A percentile compares a stretch with the other conserved stretches of the same genome.
These are phyloP conservation scores for Eumeta japonica DNA, from an alignment of 1,140 invertebrate genomes.

Conservation along the genomic window DNA sequence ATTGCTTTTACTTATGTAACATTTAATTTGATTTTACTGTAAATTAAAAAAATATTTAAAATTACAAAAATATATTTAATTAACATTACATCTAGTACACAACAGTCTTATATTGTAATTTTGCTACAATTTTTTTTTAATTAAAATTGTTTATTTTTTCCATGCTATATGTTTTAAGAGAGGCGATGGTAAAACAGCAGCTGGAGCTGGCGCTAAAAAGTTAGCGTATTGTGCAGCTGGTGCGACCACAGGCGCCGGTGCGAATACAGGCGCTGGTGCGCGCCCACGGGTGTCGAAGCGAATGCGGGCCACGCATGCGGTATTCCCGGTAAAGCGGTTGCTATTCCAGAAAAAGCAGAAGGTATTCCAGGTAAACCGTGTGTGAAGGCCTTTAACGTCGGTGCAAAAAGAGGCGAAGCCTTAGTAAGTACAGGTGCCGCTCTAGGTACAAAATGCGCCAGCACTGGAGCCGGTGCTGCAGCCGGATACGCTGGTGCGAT, in stretches of 20 bases:
- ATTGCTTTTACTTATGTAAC: too few species aligned
- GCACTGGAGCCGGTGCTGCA: conserved; percentile 16
- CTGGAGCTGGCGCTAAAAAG: conserved; percentile 20
- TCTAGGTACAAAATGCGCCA: conserved; percentile 6
- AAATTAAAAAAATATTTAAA: neutral
- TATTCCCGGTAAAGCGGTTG: conserved; percentile 16
- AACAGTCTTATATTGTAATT: neutral
- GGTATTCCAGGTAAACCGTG: too few species aligned
- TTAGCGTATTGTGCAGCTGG: conserved; percentile 20
- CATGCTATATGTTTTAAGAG: conserved; percentile 33
- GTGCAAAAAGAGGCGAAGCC: too few species aligned
- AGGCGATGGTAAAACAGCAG: conserved; percentile 20
- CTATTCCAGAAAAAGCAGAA: conserved; percentile 26
- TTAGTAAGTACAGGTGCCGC: conserved; percentile 15
- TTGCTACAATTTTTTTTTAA: neutral
- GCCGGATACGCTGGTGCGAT: conserved; percentile 20
- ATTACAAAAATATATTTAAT: neutral
- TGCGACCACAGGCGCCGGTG: conserved; percentile 14
- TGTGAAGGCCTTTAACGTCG: too few species aligned
- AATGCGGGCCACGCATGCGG: conserved; percentile 21
- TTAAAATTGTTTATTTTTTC: conserved; percentile 17
- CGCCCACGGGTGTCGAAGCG: too few species aligned
- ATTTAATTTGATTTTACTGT: too few species aligned
- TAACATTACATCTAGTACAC: neutral
- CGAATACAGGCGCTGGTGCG: conserved; percentile 18